Evolutionary conservation across 2,888 invertebrate species (phyloP).

Genomic region (Chymomyza caudatula): DNA sequence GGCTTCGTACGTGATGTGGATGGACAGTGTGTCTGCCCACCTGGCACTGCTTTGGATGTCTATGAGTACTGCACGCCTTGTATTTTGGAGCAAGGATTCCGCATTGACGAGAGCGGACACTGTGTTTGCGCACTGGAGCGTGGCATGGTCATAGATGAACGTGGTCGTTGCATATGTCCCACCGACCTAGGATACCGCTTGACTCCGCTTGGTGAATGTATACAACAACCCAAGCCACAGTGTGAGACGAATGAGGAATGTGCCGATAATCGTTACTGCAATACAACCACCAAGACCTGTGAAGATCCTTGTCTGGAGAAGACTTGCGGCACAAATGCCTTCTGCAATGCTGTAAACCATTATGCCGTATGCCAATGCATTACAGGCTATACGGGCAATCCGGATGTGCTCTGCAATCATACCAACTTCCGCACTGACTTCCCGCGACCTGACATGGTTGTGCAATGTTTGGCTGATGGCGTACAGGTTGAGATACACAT

Average conservation of each 20-base stretch:
- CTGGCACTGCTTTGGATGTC: slow-evolving; percentile 86
- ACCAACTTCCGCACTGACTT: slow-evolving; percentile 86
- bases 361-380: slow-evolving; percentile 88
- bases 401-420: slow-evolving; percentile 84
- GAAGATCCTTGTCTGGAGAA: slow-evolving; percentile 88
- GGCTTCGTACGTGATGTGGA: slow-evolving; percentile 82
- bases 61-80: slow-evolving; percentile 89
- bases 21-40: slow-evolving; percentile 87
- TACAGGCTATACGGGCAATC: slow-evolving; percentile 87
- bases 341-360: slow-evolving; percentile 88
- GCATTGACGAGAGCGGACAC: slow-evolving; percentile 86
- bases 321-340: slow-evolving; percentile 85
- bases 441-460: slow-evolving; percentile 90
- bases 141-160: slow-evolving; percentile 87
- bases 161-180: slow-evolving; percentile 87
- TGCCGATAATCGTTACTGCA: slow-evolving; percentile 87
- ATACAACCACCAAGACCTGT: slow-evolving; percentile 84
- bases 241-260: slow-evolving; percentile 87
- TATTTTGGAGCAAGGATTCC: slow-evolving; percentile 84
- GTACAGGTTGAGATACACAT: slow-evolving; percentile 91
- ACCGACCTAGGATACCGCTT: slow-evolving; percentile 83
- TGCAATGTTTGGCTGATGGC: slow-evolving; percentile 94
- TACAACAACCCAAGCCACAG: slow-evolving; percentile 79
- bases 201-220: slow-evolving; percentile 82
- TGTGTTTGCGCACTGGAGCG: slow-evolving; percentile 90